Conservation (phyloP, 2,113 vertebrate species). For the Crypturellus undulatus region DNA sequence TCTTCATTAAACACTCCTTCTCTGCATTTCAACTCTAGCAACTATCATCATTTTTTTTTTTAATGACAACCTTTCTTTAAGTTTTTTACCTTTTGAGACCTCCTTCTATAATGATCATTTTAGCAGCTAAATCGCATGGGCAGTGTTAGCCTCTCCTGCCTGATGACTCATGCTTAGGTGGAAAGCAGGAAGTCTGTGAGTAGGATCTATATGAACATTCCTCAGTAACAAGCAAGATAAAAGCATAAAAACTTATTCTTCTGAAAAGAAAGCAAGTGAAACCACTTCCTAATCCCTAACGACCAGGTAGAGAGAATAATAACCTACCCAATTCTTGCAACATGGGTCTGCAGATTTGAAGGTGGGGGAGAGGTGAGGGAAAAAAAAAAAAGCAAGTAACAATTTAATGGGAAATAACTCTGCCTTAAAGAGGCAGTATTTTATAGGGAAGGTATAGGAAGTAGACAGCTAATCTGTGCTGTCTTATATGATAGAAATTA, state of each 20-base stretch:
- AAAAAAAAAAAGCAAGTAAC: not conserved
- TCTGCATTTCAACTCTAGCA: not conserved
- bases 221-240: not conserved
- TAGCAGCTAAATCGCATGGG: not conserved
- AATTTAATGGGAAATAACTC: not conserved
- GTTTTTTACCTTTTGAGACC: not conserved
- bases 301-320: not conserved
- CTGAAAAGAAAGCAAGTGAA: not conserved
- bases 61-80: not conserved
- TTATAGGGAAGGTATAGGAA: not conserved
- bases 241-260: not conserved
- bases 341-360: not conserved
- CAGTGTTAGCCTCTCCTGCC: not conserved
- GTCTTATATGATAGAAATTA: not conserved
- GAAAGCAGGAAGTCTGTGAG: not conserved
- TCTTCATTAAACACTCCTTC: not conserved
- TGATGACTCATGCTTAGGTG: not conserved
- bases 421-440: not conserved
- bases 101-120: not conserved
- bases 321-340: not conserved
- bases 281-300: not conserved
- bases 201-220: not conserved
- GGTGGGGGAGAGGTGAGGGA: no score
- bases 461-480: not conserved
- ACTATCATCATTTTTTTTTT: not conserved